phyloP scores from a whole-genome alignment of 2,888 invertebrate species.

The Agriopis aurantiaria region DNA sequence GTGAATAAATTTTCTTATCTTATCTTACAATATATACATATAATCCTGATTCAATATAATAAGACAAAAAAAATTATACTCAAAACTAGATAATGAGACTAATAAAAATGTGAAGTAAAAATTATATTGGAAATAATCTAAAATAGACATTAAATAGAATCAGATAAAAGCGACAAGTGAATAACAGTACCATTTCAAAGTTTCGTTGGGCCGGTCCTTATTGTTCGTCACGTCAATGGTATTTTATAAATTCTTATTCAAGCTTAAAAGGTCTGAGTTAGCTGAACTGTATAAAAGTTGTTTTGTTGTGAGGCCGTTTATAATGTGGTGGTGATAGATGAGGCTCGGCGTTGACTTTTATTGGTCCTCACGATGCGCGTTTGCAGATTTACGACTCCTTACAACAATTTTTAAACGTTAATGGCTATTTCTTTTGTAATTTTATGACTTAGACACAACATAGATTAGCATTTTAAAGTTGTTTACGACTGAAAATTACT shows the following conservation, averaged over 20 bases:
- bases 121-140: too few relatives aligned
- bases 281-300: slow-evolving; percentile 3
- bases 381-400: slow-evolving; percentile 36
- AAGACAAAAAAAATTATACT: too few relatives aligned
- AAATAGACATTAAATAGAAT: too few relatives aligned
- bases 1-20: too few relatives aligned
- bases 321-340: slow-evolving; percentile 21
- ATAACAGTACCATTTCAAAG: too few relatives aligned
- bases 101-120: too few relatives aligned
- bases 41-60: too few relatives aligned
- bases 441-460: slow-evolving; percentile 23
- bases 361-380: slow-evolving; percentile 35
- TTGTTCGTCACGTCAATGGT: too few relatives aligned
- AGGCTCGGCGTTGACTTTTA: slow-evolving; percentile 36
- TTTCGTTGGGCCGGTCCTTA: too few relatives aligned
- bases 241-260: slow-evolving; percentile 5
- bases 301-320: slow-evolving; percentile 17
- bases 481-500: neutral
- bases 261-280: slow-evolving; percentile 7
- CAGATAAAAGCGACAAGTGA: too few relatives aligned
- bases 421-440: slow-evolving; percentile 31
- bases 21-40: too few relatives aligned
- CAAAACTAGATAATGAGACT: too few relatives aligned
- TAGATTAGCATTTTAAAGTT: slow-evolving; percentile 15
- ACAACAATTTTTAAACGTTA: slow-evolving; percentile 35